These are phyloP conservation scores for Napeogenes inachia DNA, from an alignment of 2,888 invertebrate species.

Conservation along the genomic window DNA sequence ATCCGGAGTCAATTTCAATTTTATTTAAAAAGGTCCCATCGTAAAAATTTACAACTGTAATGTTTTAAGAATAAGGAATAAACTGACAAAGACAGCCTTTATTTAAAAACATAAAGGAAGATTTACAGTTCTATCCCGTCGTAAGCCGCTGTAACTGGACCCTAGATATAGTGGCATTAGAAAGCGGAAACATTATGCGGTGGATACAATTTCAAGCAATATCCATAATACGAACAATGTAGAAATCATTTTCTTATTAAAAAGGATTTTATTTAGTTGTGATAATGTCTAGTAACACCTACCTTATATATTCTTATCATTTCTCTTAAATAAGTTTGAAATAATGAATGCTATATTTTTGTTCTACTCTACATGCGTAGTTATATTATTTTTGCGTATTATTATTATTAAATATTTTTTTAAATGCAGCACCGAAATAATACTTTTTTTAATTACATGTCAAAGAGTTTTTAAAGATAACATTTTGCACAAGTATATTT, in stretches of 20 bases:
- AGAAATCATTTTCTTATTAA: background rate
- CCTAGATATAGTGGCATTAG: constrained; percentile 19
- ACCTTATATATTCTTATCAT: too few species aligned
- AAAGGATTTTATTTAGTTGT: background rate
- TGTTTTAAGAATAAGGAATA: background rate
- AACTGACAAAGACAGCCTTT: constrained; percentile 2
- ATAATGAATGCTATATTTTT: too few species aligned
- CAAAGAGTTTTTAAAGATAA: too few species aligned
- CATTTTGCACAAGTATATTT: too few species aligned
- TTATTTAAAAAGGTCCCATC: constrained; percentile 17
- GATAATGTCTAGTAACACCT: background rate
- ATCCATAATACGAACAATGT: constrained; percentile 10
- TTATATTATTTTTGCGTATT: too few species aligned
- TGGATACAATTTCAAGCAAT: constrained; percentile 11
- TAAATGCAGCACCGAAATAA: too few species aligned
- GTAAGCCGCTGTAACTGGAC: constrained; percentile 8
- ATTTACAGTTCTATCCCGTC: constrained; percentile 15
- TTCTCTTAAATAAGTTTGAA: too few species aligned
- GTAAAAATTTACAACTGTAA: constrained; percentile 6
- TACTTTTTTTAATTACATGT: too few species aligned
- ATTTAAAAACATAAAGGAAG: constrained; percentile 13
- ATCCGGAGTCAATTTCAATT: constrained; percentile 9
- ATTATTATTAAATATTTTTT: too few species aligned
- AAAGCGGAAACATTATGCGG: constrained; percentile 27
- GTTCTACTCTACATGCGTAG: too few species aligned